Evolutionary conservation across 2,797 vertebrate genomes (phyloP), one percentile per base, ranked within the genome.

Genomic region (Esox lucius): DNA sequence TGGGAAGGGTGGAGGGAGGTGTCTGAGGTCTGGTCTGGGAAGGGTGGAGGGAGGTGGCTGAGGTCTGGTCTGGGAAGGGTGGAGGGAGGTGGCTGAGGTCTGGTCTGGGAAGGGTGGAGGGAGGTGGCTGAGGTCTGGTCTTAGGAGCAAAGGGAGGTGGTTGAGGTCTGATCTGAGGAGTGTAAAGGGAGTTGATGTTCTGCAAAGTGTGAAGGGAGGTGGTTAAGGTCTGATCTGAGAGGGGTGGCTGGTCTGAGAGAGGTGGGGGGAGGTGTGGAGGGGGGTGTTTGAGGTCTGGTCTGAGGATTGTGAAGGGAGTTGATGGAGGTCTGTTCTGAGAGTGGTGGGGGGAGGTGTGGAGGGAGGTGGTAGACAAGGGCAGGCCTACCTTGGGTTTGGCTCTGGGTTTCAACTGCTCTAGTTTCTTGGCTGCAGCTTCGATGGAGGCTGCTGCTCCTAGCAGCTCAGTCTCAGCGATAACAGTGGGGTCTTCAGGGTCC

Each of bases 381-480:
- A n/a, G 19, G 87, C 92, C 87, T 94, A 99, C 98, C 96, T 97
- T 99, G 22, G 97, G 98, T 82, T 99, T 99, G 87, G 96, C 96
- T 91, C 98, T 93, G 62, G 97, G 98, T 86, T 96, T 99, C 84
- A 99, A 95, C 85, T 99, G 98, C 89, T 99, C 98, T 76, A 99
- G 91, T 91, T 99, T 99, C 95, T 99, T 99, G 81, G 97, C 98
- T 22, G 97, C 98, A n/a, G 97, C 98, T 91, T 99, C 98, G 75
- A 99, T 99, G 79, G 97, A 99, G 0, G 98, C 97, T 9, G 97
- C 98, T 15, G 98, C 98, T 78, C 98, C 97, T 77, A 99, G 89
- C 0, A 99, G 93, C 89, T 99, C 98, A 0, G 95, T 97, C 91
- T 99, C 98, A 0, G 98, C 97, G 53, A 99, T 96, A 86, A 98